These are phyloP conservation scores for Cheilosia urbana DNA, from an alignment of 2,888 invertebrate species.

Conservation along the genomic window DNA sequence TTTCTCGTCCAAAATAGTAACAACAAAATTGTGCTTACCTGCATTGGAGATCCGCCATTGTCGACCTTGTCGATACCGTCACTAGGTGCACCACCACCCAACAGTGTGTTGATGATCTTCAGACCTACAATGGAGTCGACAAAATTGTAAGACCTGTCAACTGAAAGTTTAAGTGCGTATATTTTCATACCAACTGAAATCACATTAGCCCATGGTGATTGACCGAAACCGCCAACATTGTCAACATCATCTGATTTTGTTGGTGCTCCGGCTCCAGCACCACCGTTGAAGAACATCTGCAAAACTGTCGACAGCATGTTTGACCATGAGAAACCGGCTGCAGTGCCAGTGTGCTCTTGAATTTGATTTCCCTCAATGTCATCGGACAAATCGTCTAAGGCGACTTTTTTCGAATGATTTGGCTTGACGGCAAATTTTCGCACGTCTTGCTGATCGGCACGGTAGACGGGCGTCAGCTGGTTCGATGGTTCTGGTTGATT, in stretches of 20 bases:
- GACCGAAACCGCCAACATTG: conserved; percentile 87
- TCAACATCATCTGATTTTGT: conserved; percentile 92
- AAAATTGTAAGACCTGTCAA: neutral
- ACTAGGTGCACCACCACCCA: conserved; percentile 90
- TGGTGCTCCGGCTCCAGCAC: conserved; percentile 84
- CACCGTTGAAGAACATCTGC: conserved; percentile 93
- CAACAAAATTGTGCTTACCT: conserved; percentile 86
- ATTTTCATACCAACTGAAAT: conserved; percentile 87
- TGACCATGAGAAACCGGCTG: conserved; percentile 93
- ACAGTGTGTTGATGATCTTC: conserved; percentile 92
- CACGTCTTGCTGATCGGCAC: conserved; percentile 84
- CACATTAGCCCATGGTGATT: conserved; percentile 95
- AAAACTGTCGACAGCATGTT: conserved; percentile 93
- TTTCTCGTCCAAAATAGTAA: neutral
- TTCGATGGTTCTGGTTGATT: conserved; percentile 74
- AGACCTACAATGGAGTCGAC: conserved; percentile 84
- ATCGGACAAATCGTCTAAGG: conserved; percentile 91
- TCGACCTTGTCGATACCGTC: conserved; percentile 96
- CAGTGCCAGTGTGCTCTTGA: conserved; percentile 85
- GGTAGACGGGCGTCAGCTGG: conserved; percentile 80
- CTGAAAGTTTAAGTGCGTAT: too few species aligned
- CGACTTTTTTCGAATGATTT: conserved; percentile 94
- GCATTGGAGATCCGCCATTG: conserved; percentile 94
- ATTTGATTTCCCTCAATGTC: conserved; percentile 93
- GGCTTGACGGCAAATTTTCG: conserved; percentile 95